A percentile compares a stretch with the other conserved stretches of the same genome.
phyloP scores from a whole-genome alignment of 2,797 vertebrate species.

The Manis javanica region DNA sequence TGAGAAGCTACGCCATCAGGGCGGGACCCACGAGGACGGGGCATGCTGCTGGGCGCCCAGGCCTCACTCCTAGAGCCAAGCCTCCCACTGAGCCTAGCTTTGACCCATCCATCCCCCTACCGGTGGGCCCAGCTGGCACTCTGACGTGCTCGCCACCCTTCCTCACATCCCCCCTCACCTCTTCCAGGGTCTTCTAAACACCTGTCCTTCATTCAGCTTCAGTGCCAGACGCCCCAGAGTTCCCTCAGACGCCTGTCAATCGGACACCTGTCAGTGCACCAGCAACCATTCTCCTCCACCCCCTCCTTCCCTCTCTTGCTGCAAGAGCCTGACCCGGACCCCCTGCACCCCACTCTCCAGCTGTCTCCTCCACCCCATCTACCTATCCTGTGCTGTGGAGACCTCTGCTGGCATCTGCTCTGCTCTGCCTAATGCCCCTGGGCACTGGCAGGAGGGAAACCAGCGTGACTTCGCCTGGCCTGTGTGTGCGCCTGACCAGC shows the following conservation, averaged over 20 bases:
- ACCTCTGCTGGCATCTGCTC: not conserved
- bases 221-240: not conserved
- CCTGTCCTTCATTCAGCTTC: not conserved
- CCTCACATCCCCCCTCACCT: not conserved
- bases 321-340: not conserved
- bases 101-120: not conserved
- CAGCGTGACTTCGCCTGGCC: not conserved
- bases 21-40: rapidly evolving
- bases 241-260: not conserved
- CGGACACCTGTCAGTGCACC: not conserved
- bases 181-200: not conserved
- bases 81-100: not conserved
- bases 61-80: not conserved
- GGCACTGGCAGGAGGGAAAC: rapidly evolving
- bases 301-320: not conserved
- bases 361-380: rapidly evolving
- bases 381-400: too few relatives aligned
- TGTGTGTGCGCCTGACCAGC: not conserved
- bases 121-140: not conserved
- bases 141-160: not conserved
- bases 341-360: not conserved
- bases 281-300: not conserved
- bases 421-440: not conserved
- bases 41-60: not conserved
- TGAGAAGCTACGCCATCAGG: not conserved